Base-by-base conservation (phyloP, 1,140 invertebrate species). In the Tachypleus tridentatus region DNA sequence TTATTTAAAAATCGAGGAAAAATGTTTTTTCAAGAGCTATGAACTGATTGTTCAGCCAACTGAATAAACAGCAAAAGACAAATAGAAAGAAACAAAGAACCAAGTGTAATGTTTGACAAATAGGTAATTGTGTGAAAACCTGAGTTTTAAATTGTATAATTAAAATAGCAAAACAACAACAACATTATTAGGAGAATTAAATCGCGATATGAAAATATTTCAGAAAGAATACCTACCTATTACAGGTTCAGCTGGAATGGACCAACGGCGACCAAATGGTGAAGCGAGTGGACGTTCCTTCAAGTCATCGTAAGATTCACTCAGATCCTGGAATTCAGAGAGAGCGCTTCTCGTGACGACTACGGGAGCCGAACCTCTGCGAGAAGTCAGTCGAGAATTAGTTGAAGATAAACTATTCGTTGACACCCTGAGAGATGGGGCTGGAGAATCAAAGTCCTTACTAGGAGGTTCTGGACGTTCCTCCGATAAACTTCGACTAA, bases 401-500 rank as follows among this genome's bases (percentile, higher is more conserved):
- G 11, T 48, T 4, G 49, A 47, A 60, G 29, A 47, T 5, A 60
- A 48, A 60, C 58, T 60, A 60, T 49, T 60, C 9, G 49, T 10
- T 10, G 61, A 54, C n/a, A 47, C 51, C 49, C 49, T 57, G 11
- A 47, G 52, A 53, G 49, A 47, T 3, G 48, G n/a, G n/a, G 53
- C 4, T 4, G 58, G 11, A 47, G 11, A 60, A 49, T 62, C 61
- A n/a, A 62, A 62, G 49, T 62, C 61, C 3, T 7, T 47, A 11
- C 51, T 54, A 4, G n/a, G 51, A 7, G 61, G 49, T 57, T 62
- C n/a, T 1, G 61, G 29, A 29, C 61, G n/a, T 7, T 62, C 61
- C 11, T 47, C 61, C 4, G 61, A 62, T 8, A 62, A 47, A 60
- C 58, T 60, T 60, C 58, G n/a, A 48, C 58, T 60, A 3, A 62